Evolutionary conservation across 37 sponge, comb jelly and placozoan genomes (phyloP), one percentile per base, ranked within the genome.

Genomic region (Axinella damicornis): DNA sequence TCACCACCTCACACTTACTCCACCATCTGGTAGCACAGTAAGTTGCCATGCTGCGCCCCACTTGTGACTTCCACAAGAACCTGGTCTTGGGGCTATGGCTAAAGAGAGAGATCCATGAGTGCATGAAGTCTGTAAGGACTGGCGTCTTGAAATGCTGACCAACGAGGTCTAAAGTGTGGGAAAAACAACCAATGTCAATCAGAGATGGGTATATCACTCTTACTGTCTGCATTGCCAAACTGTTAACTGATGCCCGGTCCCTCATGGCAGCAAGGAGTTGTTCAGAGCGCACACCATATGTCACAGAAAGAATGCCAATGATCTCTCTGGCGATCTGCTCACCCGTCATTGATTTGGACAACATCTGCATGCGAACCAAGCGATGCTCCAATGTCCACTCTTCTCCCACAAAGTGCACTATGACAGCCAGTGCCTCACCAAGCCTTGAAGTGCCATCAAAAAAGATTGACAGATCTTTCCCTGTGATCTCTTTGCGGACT

Each of bases 401-500:
- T 17, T 56, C 32, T 34, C 77, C 41, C 5, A 76, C 77, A 57
- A 76, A 76, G 33, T 40, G 39, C 28, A 78, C 65, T 56, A 78
- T 39, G 22, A 78, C 64, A 17, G 85, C 77, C 65, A 84, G 19
- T 28, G 85, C 85, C 57, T 83, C 85, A 84, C 85, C 85, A 21
- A 46, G 9, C 46, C 9, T 4, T 9, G 9, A 46, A 46, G 46
- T 46, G 46, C 46, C 46, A 46, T 46, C 46, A 46, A 85, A 85
- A 0, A 76, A 56, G 2, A 76, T 70, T 2, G 85, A 75, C 37
- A 85, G 38, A 46, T 22, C 36, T 38, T 0, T 39, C 57, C 55
- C 20, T 31, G 13, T 76, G 76, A 27, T 85, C 16, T 12, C 11
- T 70, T 2, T 65, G 30, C 21, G 27, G 24, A 6, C 75, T 28